Percentiles rank a stretch among this genome's conserved stretches.
phyloP scores from a whole-genome alignment of 2,113 vertebrate species.

The Hippocampus guttulatus region DNA sequence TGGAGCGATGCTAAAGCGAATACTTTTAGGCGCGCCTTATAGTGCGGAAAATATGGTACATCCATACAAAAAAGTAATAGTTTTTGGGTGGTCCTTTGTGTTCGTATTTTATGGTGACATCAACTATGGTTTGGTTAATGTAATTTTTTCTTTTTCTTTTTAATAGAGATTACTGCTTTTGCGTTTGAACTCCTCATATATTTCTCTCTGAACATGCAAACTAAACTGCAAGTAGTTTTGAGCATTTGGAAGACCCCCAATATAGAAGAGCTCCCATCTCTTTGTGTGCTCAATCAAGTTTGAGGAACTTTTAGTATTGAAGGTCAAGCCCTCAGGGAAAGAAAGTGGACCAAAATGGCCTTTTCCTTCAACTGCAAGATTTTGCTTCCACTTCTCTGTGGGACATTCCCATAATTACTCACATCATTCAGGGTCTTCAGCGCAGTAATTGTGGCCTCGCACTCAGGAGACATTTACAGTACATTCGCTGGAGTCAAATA shows the following conservation, averaged over 20 bases:
- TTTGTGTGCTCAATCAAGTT: too few species aligned
- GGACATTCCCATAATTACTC: constrained; percentile 1
- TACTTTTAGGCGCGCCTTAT: too few species aligned
- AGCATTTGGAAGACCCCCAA: neutral
- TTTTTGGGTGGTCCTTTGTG: too few species aligned
- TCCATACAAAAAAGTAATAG: too few species aligned
- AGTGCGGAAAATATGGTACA: too few species aligned
- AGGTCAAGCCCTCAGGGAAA: neutral
- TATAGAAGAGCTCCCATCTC: neutral
- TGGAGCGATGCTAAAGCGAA: too few species aligned
- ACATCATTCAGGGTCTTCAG: neutral
- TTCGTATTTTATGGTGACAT: too few species aligned
- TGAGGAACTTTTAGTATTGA: neutral
- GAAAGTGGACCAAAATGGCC: neutral
- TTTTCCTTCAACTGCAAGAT: neutral
- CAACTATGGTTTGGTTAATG: too few species aligned
- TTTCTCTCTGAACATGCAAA: neutral
- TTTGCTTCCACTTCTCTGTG: constrained; percentile 1
- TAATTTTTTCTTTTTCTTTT: too few species aligned
- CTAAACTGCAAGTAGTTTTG: neutral
- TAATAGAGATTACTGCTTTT: neutral
- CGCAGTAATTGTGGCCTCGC: neutral
- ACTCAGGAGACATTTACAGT: neutral
- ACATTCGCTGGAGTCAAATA: neutral
- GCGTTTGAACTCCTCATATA: neutral